Conservation (phyloP, 2,888 invertebrate species). For the Panorpa germanica region DNA sequence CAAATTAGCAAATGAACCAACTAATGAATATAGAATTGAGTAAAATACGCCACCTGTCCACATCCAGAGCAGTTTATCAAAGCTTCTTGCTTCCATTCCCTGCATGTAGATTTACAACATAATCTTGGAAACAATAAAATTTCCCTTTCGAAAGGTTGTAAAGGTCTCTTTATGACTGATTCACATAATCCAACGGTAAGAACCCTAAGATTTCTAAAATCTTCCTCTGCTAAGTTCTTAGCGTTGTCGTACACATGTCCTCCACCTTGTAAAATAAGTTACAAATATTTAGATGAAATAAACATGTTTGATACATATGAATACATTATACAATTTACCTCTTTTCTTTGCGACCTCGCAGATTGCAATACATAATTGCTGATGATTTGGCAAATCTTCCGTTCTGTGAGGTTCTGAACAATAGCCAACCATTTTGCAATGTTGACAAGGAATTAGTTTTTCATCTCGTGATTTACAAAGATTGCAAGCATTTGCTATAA, state of each 20-base stretch:
- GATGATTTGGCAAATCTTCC: conserved; percentile 35
- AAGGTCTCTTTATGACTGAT: conserved; percentile 30
- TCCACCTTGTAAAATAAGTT: conserved; percentile 16
- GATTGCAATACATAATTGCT: conserved; percentile 37
- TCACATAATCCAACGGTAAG: conserved; percentile 39
- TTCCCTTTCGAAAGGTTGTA: conserved; percentile 49
- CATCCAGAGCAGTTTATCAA: conserved; percentile 35
- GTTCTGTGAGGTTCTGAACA: conserved; percentile 40
- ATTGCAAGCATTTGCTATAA: conserved; percentile 36
- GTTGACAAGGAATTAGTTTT: conserved; percentile 19
- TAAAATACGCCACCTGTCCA: conserved; percentile 25
- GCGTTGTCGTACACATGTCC: conserved; percentile 32
- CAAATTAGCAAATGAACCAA: background rate
- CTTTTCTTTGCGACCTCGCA: conserved; percentile 33
- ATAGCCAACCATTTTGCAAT: conserved; percentile 42
- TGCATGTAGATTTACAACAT: conserved; percentile 33
- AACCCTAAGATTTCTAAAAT: conserved; percentile 41
- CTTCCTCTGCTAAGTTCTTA: conserved; percentile 30
- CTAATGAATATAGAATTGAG: conserved; percentile 4
- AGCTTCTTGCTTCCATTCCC: conserved; percentile 29
- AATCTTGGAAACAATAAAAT: conserved; percentile 44
- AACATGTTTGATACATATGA: background rate
- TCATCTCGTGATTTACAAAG: too few relatives aligned
- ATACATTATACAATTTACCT: conserved; percentile 22
- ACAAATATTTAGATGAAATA: background rate